phyloP scores from a whole-genome alignment of 2,888 invertebrate species.

The Erpobdella octoculata region DNA sequence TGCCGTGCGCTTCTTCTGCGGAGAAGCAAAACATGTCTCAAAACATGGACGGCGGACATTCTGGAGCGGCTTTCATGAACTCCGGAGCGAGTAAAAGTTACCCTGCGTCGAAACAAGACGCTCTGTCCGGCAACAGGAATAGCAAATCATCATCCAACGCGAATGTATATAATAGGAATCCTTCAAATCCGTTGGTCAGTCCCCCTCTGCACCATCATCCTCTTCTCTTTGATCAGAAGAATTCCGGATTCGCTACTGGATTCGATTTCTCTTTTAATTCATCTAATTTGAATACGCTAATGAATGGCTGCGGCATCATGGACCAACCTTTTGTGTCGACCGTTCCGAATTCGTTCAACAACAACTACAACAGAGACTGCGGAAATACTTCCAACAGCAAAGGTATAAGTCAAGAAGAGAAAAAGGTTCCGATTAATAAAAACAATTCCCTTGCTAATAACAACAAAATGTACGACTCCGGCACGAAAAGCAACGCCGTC shows the following conservation, averaged over 20 bases:
- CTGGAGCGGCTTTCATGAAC: conserved; percentile 6
- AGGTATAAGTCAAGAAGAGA: not conserved
- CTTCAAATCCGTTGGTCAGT: conserved; percentile 4
- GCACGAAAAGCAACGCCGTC: not conserved
- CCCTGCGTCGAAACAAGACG: not conserved
- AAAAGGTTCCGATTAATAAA: not conserved
- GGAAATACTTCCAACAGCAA: not conserved
- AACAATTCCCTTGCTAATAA: not conserved
- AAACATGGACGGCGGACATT: conserved; percentile 1
- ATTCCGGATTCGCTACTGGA: conserved; percentile 3
- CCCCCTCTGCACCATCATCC: conserved; percentile 26
- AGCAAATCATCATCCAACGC: conserved; percentile 8
- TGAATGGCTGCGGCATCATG: conserved; percentile 21
- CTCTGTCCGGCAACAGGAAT: conserved; percentile 10
- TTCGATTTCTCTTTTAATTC: conserved; percentile 17
- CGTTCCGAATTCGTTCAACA: not conserved
- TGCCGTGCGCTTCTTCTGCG: not conserved
- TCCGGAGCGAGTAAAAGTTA: not conserved
- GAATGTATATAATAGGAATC: not conserved
- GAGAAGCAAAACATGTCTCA: conserved; percentile 5
- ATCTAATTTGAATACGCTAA: conserved; percentile 15
- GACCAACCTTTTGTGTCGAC: conserved; percentile 13
- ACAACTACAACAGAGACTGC: conserved; percentile 6
- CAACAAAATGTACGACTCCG: conserved; percentile 12
- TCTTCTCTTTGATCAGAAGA: conserved; percentile 24